A percentile compares a stretch with the other conserved stretches of the same genome.
Conservation (phyloP, 2,113 vertebrate species). For the Mirounga angustirostris region DNA sequence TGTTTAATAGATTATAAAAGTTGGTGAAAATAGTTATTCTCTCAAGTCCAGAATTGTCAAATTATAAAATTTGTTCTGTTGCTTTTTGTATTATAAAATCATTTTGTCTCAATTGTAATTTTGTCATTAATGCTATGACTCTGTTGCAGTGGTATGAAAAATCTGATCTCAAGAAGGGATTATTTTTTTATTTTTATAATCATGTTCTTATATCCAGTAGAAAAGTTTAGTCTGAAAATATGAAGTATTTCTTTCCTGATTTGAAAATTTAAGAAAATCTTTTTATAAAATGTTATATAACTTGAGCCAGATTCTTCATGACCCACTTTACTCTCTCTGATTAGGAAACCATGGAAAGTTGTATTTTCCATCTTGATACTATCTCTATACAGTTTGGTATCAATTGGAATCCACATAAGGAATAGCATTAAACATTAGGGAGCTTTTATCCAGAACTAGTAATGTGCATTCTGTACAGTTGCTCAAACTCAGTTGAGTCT, state of each 20-base stretch:
- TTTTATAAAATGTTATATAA: conserved; percentile 43
- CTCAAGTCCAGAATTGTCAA: neutral
- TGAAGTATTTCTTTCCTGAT: neutral
- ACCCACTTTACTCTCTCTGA: neutral
- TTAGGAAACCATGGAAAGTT: conserved; percentile 19
- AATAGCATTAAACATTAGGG: neutral
- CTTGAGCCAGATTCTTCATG: conserved; percentile 26
- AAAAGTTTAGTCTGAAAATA: conserved; percentile 25
- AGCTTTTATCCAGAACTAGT: conserved; percentile 33
- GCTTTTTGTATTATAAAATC: conserved; percentile 42
- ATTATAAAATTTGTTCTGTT: conserved; percentile 33
- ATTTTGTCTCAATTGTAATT: conserved; percentile 59
- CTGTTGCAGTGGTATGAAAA: conserved; percentile 36
- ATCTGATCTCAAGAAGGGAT: conserved; percentile 19
- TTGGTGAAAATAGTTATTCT: conserved; percentile 39
- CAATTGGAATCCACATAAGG: conserved; percentile 23
- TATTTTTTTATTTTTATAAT: conserved; percentile 37
- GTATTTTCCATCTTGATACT: conserved; percentile 19
- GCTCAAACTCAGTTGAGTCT: neutral
- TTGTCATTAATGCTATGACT: conserved; percentile 53
- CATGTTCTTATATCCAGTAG: neutral
- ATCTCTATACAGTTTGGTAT: neutral
- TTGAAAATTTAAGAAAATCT: conserved; percentile 62
- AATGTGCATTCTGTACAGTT: neutral
- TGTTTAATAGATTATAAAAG: conserved; percentile 15